phyloP scores from a whole-genome alignment of 2,888 invertebrate genomes.

The Tetranychus piercei region DNA sequence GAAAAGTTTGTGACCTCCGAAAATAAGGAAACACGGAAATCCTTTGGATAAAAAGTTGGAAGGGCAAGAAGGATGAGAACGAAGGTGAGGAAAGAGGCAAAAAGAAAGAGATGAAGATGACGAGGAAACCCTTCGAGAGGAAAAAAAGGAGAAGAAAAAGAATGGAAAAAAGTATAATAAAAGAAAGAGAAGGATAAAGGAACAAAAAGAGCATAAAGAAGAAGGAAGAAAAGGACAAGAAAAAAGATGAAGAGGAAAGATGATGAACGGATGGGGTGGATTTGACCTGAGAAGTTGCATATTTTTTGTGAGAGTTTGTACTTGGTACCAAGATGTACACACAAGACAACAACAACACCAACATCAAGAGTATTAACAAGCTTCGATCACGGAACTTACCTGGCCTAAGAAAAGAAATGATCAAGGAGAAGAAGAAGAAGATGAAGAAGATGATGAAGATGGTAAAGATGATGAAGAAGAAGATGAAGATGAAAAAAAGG shows the following conservation, averaged over 20 bases:
- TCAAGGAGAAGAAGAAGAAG: background rate
- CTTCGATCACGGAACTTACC: background rate
- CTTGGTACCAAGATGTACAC: background rate
- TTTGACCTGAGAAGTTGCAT: conserved; percentile 1
- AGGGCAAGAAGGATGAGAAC: background rate
- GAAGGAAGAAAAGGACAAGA: background rate
- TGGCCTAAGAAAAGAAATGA: background rate
- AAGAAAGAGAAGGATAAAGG: conserved; percentile 2
- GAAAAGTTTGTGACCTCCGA: background rate
- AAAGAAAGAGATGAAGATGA: conserved; percentile 2
- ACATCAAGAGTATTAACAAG: background rate
- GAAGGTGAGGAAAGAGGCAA: background rate
- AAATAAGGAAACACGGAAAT: background rate
- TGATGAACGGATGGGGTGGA: conserved; percentile 1
- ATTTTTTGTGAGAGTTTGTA: conserved; percentile 1
- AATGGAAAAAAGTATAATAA: background rate
- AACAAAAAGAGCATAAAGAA: conserved; percentile 1
- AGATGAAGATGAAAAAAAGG: background rate
- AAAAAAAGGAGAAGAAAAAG: conserved; percentile 8
- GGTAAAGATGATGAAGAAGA: background rate
- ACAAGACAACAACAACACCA: background rate
- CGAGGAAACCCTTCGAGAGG: background rate
- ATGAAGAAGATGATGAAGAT: background rate
- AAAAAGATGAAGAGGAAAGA: background rate
- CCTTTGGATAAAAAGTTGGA: background rate